A percentile compares a stretch with the other conserved stretches of the same genome.
phyloP scores from a whole-genome alignment of 2,888 invertebrate species.

The Pasiphila rectangulata region DNA sequence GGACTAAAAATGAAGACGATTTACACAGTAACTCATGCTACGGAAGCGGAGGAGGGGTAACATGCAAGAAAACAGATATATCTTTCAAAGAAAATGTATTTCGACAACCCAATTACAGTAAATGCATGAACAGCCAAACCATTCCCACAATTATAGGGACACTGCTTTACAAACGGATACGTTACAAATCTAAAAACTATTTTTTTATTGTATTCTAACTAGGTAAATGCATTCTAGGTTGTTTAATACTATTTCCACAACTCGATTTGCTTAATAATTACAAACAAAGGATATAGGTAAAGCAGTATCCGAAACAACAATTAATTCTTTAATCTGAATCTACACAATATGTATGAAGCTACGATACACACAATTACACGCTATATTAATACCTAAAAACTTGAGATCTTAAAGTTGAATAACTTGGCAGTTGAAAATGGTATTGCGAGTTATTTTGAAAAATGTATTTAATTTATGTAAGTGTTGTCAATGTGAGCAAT shows the following conservation, averaged over 20 bases:
- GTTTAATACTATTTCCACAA: constrained; percentile 4
- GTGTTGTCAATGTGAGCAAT: background rate
- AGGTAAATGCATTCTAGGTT: constrained; percentile 9
- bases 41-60: constrained; percentile 53
- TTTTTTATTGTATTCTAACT: background rate
- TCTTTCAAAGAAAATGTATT: constrained; percentile 69
- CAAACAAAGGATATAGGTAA: constrained; percentile 32
- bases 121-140: constrained; percentile 66
- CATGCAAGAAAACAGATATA: constrained; percentile 79
- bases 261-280: background rate
- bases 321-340: constrained; percentile 40
- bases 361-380: constrained; percentile 45
- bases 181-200: background rate
- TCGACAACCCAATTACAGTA: constrained; percentile 70
- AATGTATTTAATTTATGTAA: background rate
- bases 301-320: constrained; percentile 50
- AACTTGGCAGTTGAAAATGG: background rate
- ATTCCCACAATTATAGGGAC: constrained; percentile 45
- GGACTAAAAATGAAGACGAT: background rate
- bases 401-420: background rate
- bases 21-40: constrained; percentile 48
- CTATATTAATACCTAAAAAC: constrained; percentile 17
- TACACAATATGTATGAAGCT: constrained; percentile 59
- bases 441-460: background rate
- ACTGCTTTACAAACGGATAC: constrained; percentile 41